Base-by-base conservation (phyloP, 2,113 vertebrate genomes). In the Campylomormyrus numenius region DNA sequence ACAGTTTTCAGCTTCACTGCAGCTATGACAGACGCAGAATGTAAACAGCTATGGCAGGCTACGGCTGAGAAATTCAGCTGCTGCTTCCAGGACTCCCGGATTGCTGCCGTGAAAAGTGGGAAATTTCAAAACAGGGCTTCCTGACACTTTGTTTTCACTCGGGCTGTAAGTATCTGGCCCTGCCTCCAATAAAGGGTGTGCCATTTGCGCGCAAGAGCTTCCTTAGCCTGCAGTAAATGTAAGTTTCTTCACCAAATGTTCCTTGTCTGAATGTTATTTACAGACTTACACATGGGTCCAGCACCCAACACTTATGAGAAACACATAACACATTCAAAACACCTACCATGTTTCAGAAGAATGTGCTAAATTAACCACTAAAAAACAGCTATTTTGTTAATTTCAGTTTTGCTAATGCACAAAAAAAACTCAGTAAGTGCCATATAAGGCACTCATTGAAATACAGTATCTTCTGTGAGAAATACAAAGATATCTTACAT, bases 1-100 rank as follows among this genome's bases (percentile, higher is more conserved):
- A 90, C 88, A 92, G 92, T 91, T 94, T 92, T 90, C 89, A 92
- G 92, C 90, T 90, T 80, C 89, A 89, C 92, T 89, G 62, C 90
- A 91, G 90, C 92, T 93, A 88, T 91, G 92, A 93, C 86, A 90
- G 90, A 89, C 89, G 42, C 90, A 88, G 89, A 94, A 93, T 90
- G 92, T 92, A 94, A 95, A 95, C 92, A 94, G 91, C 94, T 90
- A 46, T 92, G 88, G 1, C 1, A 2, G 83, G 92, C 89, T 92
- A 58, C 93, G 86, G 90, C 88, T 91, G 91, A 50, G 86, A 46
- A 27, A 52, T 89, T 88, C 91, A 93, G 89, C 90, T 92, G 85
- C 89, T 94, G 93, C 92, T 74, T 91, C 39, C 42, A 85, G 83
- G 45, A 90, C 74, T 74, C 89, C 89, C 92, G 83, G 90, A 91